Percentiles rank a stretch among this genome's conserved stretches.
phyloP scores from a whole-genome alignment of 2,797 vertebrate species.

The Kryptopterus vitreolus region DNA sequence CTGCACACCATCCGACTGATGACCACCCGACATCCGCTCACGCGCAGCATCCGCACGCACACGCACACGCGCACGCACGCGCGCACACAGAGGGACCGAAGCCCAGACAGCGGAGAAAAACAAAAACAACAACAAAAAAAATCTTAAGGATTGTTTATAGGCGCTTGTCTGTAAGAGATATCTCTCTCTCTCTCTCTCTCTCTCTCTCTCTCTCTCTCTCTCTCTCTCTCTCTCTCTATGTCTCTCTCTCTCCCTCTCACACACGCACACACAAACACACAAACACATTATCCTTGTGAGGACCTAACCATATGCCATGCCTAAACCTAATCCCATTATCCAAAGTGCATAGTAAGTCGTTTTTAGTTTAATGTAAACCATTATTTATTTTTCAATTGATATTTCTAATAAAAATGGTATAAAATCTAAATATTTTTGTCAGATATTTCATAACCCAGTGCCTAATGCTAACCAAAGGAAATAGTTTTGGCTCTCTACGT shows the following conservation, averaged over 20 bases:
- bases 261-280: neutral
- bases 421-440: too few relatives aligned
- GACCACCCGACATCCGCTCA: neutral
- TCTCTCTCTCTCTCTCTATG: neutral
- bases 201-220: conserved; percentile 4
- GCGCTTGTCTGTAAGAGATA: conserved; percentile 3
- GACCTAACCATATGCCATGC: neutral
- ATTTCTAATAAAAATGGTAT: too few relatives aligned
- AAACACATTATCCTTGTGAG: neutral
- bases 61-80: too few relatives aligned
- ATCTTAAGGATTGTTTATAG: neutral
- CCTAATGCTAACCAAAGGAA: too few relatives aligned
- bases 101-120: neutral
- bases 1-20: conserved; percentile 3
- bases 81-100: neutral
- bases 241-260: neutral
- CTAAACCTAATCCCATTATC: too few relatives aligned
- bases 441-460: too few relatives aligned
- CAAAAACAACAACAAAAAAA: too few relatives aligned
- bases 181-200: conserved; percentile 12
- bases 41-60: too few relatives aligned
- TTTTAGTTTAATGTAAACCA: too few relatives aligned
- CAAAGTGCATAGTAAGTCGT: too few relatives aligned
- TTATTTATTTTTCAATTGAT: too few relatives aligned
- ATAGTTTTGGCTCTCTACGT: too few relatives aligned